Evolutionary conservation across 2,888 invertebrate genomes (phyloP), one percentile per base, ranked within the genome.

Genomic region (Byasa hedistus): DNA sequence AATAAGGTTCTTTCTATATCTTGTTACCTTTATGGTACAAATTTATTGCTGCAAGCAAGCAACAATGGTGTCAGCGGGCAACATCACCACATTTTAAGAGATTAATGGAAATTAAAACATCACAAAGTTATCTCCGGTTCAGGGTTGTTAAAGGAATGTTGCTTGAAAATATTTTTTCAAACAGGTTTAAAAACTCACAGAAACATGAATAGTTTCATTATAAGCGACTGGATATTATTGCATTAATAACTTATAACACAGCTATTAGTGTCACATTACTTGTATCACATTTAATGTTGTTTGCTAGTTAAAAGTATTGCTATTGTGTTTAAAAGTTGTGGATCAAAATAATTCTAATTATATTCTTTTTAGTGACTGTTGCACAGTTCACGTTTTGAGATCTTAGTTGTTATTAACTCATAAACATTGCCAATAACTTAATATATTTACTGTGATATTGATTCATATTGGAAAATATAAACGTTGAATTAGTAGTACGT

Each of bases 1-100:
- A 75, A 81, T 65, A 59, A 27, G 12, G n/a, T 19, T 21, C 15
- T 12, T 3, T 48, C 56, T 62, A 2, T n/a, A 7, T 7, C 48
- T n/a, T n/a, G 48, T 48, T 48, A 48, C 48, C 48, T 19, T 48
- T 4, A 48, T 48, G 48, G n/a, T 48, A 48, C n/a, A 48, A 48
- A 48, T 48, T 39, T 39, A 15, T 39, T 39, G 4, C n/a, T 48
- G 0, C 1, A 19, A 48, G 48, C 19, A n/a, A 48, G 4, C 3
- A n/a, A 48, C 48, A 48, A 19, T 3, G 3, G 48, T 19, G 5
- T n/a, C n/a, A n/a, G 8, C 19, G n/a, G 4, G n/a, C 7, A 48
- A 4, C 19, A 48, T 17, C 44, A n/a, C 48, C 19, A 7, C 7
- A 39, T 39, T 39, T 5, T 15, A 48, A 48, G n/a, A 19, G 48